Evolutionary conservation across 1,140 invertebrate species (phyloP), one percentile per base, ranked within the genome.

Genomic region (Tenebrio molitor): DNA sequence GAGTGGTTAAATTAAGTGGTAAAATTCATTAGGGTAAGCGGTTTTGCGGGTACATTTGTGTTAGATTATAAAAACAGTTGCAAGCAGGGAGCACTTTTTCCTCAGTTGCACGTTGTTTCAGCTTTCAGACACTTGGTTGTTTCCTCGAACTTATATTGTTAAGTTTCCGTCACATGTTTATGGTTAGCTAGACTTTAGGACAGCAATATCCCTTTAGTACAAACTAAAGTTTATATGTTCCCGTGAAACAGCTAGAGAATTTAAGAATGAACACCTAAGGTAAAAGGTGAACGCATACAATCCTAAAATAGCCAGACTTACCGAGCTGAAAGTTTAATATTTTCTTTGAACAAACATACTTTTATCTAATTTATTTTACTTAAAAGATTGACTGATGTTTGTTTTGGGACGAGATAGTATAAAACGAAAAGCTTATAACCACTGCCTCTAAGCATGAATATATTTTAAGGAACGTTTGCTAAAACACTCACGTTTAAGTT

Each of bases 141-240:
- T 46, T 46, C 2, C 12, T 15, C 14, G 42, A 46, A 46, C 42
- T 46, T 46, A 15, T 46, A 46, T 44, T 46, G 42, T 16, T 16
- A 46, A 46, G 42, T 16, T 16, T 15, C 16, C 17, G 44, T 17
- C 44, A 50, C 44, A 50, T 50, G 16, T 50, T 50, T 50, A 50
- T 50, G 44, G 44, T 21, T 50, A 50, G 44, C 2, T n/a, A n/a
- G 44, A 50, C 14, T 50, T 50, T 50, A 50, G 16, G 23, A 19
- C 7, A 17, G 19, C 44, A 50, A 50, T 50, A 50, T 50, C 44
- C 44, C 23, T 50, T 50, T 50, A 50, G 44, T 17, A 17, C 44
- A 50, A 50, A 50, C 19, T 50, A 50, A 50, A 50, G 16, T 50
- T 50, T 50, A 50, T n/a, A n/a, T n/a, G n/a, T 50, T 50, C 19